These are phyloP conservation scores for Druon quercuslanigerum DNA, from an alignment of 1,140 invertebrate species.

Conservation along the genomic window DNA sequence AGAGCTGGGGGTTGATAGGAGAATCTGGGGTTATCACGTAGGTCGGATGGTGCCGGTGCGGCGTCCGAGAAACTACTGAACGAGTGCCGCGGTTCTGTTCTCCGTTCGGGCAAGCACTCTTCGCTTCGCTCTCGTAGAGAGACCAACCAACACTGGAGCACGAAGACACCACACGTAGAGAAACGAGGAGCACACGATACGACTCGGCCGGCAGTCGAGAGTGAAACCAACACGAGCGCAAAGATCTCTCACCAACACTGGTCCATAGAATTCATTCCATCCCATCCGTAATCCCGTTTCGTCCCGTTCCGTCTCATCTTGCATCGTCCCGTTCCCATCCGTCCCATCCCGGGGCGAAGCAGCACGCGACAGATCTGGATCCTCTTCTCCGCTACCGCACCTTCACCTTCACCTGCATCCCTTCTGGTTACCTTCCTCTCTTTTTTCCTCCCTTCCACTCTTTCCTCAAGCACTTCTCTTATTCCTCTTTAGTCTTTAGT, in stretches of 20 bases:
- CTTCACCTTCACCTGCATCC: background rate
- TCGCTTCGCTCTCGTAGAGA: conserved; percentile 60
- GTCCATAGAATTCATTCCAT: conserved; percentile 58
- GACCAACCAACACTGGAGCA: conserved; percentile 37
- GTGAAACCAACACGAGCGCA: conserved; percentile 62
- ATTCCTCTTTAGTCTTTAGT: conserved; percentile 1
- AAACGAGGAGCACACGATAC: conserved; percentile 30
- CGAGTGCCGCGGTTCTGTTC: conserved; percentile 71
- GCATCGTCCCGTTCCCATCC: conserved; percentile 46
- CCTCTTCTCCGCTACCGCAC: conserved; percentile 23
- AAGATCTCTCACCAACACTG: conserved; percentile 58
- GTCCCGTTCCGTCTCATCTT: conserved; percentile 47
- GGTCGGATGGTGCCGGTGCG: conserved; percentile 72
- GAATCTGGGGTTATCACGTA: conserved; percentile 48
- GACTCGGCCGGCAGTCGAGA: conserved; percentile 54
- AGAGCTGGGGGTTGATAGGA: conserved; percentile 31
- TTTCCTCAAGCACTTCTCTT: background rate
- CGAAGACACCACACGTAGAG: conserved; percentile 43
- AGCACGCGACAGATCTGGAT: conserved; percentile 61
- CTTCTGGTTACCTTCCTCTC: conserved; percentile 32
- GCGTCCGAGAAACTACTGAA: conserved; percentile 75
- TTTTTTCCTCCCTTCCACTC: conserved; percentile 6
- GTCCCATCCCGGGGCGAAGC: conserved; percentile 50
- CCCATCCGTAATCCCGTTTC: conserved; percentile 48
- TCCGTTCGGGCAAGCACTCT: conserved; percentile 64